Evolutionary conservation across 2,888 invertebrate genomes (phyloP).

Genomic region (Hydroisotoma schaefferi): DNA sequence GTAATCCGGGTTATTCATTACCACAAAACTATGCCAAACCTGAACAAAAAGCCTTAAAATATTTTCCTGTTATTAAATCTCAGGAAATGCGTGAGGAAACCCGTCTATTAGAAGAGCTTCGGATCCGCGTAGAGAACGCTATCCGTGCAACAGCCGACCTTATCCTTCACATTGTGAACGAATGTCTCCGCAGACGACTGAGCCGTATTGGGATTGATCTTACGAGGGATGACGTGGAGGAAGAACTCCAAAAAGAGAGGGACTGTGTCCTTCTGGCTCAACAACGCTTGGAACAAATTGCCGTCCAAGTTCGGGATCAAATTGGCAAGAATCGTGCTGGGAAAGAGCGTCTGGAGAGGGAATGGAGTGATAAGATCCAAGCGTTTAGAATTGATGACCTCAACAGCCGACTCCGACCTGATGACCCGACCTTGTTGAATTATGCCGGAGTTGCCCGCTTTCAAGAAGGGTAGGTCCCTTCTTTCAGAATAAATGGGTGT

Average conservation of each 20-base stretch:
- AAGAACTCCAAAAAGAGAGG: conserved; percentile 64
- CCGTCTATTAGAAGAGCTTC: conserved; percentile 40
- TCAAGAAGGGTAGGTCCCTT: conserved; percentile 62
- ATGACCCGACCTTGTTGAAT: conserved; percentile 68
- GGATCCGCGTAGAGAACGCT: conserved; percentile 45
- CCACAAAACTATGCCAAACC: not conserved
- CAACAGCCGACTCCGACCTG: conserved; percentile 65
- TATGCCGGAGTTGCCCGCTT: conserved; percentile 75
- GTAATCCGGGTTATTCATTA: not conserved
- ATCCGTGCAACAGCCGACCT: conserved; percentile 47
- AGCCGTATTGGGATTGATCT: conserved; percentile 69
- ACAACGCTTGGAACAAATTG: conserved; percentile 42
- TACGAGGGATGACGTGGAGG: conserved; percentile 71
- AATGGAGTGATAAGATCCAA: conserved; percentile 86
- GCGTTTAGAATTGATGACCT: conserved; percentile 69
- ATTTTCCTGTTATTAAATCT: not conserved
- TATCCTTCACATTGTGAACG: conserved; percentile 61
- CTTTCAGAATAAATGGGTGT: not conserved
- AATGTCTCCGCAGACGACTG: conserved; percentile 69
- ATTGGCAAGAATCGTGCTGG: conserved; percentile 71
- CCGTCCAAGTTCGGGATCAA: conserved; percentile 65
- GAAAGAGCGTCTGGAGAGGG: conserved; percentile 77
- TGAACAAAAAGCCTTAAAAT: not conserved
- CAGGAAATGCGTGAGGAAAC: conserved; percentile 46
- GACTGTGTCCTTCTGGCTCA: conserved; percentile 45